Percentiles rank a stretch among this genome's conserved stretches.
Conservation (phyloP, 2,888 invertebrate genomes). For the Brachypalpus laphriformis region DNA sequence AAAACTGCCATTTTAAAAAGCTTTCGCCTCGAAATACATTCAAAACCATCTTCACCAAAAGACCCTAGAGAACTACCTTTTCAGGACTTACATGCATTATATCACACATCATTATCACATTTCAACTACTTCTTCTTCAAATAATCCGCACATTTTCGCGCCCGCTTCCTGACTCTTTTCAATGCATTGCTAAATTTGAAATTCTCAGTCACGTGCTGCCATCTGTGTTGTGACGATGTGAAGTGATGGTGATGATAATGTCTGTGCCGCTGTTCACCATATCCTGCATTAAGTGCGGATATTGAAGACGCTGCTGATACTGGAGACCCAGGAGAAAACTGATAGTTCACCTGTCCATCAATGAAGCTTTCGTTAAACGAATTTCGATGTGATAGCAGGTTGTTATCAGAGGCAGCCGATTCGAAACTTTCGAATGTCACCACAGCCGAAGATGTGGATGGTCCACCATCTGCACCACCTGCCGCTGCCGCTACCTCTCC, state of each 20-base stretch:
- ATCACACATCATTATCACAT: neutral
- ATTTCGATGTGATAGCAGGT: conserved; percentile 78
- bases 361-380: conserved; percentile 57
- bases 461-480: conserved; percentile 64
- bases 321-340: conserved; percentile 77
- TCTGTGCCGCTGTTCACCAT: conserved; percentile 45
- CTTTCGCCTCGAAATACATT: too few species aligned
- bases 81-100: conserved; percentile 13
- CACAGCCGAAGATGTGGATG: conserved; percentile 75
- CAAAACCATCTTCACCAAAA: neutral
- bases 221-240: conserved; percentile 75
- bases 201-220: conserved; percentile 79
- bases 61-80: neutral
- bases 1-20: neutral
- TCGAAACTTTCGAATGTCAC: conserved; percentile 80
- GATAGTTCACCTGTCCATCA: conserved; percentile 75
- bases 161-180: conserved; percentile 81
- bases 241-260: conserved; percentile 75
- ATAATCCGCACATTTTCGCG: conserved; percentile 82
- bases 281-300: conserved; percentile 62
- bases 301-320: conserved; percentile 77
- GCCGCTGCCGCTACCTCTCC: conserved; percentile 37
- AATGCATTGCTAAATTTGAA: conserved; percentile 81
- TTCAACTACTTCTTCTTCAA: conserved; percentile 80
- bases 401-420: conserved; percentile 80